Conservation (phyloP, 2,113 vertebrate species). For the Ochotona princeps region DNA sequence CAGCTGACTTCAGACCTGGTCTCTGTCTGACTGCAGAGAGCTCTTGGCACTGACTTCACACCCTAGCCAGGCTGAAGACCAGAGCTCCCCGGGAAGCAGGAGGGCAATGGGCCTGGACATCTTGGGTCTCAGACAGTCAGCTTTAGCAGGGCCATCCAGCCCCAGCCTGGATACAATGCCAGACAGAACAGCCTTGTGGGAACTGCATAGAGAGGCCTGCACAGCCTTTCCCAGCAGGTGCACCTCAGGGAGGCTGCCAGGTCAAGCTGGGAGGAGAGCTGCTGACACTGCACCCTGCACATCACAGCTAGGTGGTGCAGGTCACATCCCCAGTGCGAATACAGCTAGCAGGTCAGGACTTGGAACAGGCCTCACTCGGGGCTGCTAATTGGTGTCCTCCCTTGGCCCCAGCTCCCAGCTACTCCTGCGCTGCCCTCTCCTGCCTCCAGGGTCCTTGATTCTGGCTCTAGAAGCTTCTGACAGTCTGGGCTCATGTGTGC, state of each 20-base stretch:
- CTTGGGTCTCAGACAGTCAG: background rate
- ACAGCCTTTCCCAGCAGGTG: background rate
- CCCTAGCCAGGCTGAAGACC: background rate
- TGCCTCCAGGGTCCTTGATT: too few species aligned
- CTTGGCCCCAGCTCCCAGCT: background rate
- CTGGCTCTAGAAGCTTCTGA: too few species aligned
- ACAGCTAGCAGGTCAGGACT: constrained; percentile 19
- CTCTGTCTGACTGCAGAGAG: background rate
- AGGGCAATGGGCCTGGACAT: background rate
- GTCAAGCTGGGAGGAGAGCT: background rate
- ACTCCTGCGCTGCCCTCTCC: background rate
- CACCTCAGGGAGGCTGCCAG: rapidly evolving
- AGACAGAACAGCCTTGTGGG: background rate
- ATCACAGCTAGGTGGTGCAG: background rate
- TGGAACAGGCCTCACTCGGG: background rate
- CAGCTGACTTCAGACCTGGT: background rate
- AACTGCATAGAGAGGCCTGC: background rate
- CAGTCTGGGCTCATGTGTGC: background rate
- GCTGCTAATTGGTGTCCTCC: background rate
- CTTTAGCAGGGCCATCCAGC: background rate
- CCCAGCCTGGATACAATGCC: background rate
- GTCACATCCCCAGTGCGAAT: constrained; percentile 32
- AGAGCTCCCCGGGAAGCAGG: background rate
- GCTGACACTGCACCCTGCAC: background rate
- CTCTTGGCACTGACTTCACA: background rate